Evolutionary conservation across 2,797 vertebrate species (phyloP), one percentile per base, ranked within the genome.

Genomic region (Hapalemur alaotrensis): DNA sequence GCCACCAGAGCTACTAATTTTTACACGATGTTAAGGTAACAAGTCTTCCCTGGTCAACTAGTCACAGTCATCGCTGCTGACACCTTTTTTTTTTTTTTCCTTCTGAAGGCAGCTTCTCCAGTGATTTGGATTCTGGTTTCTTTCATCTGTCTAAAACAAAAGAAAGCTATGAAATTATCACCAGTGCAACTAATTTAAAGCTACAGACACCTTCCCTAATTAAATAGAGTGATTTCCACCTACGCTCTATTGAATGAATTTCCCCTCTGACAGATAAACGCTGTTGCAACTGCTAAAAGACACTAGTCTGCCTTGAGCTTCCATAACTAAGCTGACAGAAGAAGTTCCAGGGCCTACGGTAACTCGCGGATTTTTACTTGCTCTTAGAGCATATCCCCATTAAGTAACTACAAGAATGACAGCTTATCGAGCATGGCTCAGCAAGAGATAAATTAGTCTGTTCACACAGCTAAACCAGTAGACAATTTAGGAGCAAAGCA

Each of bases 321-420:
- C 46, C 70, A 35, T n/a, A 82, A 81, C 90, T 95, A 94, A 79
- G 59, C 69, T 80, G 97, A 98, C 93, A 95, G 94, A 69, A 96
- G 95, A 54, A 93, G 93, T 78, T 95, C 89, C 81, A 54, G 96
- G 94, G 93, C 96, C 93, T 91, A 97, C 28, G 79, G 78, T 84
- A 95, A 93, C 96, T 93, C 82, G 95, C 96, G 93, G 95, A 97
- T 98, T 97, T 98, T 97, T 98, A 96, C 96, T 97, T 97, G 91
- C 95, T 97, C 97, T 97, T 96, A 97, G 98, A 97, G 96, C 78
- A 91, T 48, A 70, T 78, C 93, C 89, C 84, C 65, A 46, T 50
- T 80, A 97, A 96, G 98, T 96, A 93, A 81, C 67, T 69, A 52
- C 54, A 98, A 89, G 88, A 98, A 97, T 69, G 97, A 97, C 81